A percentile compares a stretch with the other conserved stretches of the same genome.
These are phyloP conservation scores for Polymixis lichenea DNA, from an alignment of 2,888 invertebrate species.

Conservation along the genomic window DNA sequence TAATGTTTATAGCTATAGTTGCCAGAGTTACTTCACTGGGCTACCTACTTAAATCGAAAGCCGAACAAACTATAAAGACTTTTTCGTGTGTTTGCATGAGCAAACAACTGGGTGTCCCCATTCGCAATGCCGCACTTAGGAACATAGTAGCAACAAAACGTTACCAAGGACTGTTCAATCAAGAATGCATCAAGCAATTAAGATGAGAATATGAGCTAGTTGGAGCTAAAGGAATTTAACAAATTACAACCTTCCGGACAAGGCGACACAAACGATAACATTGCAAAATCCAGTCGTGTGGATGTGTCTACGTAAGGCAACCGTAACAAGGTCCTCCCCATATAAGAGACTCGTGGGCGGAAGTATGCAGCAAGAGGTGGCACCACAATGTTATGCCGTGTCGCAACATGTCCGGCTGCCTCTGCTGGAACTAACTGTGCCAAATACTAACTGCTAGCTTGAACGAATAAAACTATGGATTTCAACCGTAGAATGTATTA, in stretches of 20 bases:
- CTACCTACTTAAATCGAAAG: conserved; percentile 57
- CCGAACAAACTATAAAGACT: conserved; percentile 37
- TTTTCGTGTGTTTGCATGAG: conserved; percentile 44
- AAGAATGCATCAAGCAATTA: conserved; percentile 80
- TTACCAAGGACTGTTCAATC: conserved; percentile 78
- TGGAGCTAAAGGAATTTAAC: conserved; percentile 79
- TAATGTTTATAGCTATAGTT: conserved; percentile 67
- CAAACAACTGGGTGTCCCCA: conserved; percentile 44
- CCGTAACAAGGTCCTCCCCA: conserved; percentile 83
- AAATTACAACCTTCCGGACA: conserved; percentile 72
- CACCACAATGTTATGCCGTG: conserved; percentile 67
- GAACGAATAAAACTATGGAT: conserved; percentile 8
- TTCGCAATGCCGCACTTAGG: conserved; percentile 56
- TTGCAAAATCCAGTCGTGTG: conserved; percentile 76
- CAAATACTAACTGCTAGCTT: conserved; percentile 31
- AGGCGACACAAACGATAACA: conserved; percentile 72
- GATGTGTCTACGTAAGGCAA: conserved; percentile 79
- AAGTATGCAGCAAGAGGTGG: conserved; percentile 77
- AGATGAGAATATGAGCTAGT: conserved; percentile 60
- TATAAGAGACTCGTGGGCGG: conserved; percentile 85
- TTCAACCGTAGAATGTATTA: conserved; percentile 23
- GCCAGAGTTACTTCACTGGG: conserved; percentile 53
- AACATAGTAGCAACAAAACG: conserved; percentile 61
- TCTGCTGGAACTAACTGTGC: conserved; percentile 56
- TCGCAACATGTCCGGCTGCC: conserved; percentile 70